Conservation (phyloP, 2,888 invertebrate species). For the Norana najaformis region DNA sequence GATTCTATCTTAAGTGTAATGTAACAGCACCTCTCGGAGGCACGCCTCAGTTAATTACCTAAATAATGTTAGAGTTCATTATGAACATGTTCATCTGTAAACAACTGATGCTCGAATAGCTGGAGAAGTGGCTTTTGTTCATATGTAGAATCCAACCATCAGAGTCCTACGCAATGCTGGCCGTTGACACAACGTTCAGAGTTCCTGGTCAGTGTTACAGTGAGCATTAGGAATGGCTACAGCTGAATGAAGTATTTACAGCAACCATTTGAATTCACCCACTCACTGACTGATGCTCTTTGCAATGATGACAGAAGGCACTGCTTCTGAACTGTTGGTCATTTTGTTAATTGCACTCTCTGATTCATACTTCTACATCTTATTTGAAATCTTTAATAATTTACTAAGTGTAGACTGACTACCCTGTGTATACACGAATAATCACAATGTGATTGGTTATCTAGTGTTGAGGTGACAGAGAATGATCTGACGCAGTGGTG, state of each 20-base stretch:
- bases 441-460: constrained; percentile 35
- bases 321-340: too few species aligned
- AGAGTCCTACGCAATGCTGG: too few species aligned
- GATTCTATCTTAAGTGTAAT: background rate
- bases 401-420: background rate
- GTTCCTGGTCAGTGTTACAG: too few species aligned
- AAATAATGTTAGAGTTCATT: background rate
- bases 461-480: constrained; percentile 41
- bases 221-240: too few species aligned
- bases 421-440: background rate
- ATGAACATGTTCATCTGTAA: background rate
- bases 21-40: background rate
- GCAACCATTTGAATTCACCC: too few species aligned
- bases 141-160: background rate
- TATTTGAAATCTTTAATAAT: too few species aligned
- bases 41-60: background rate
- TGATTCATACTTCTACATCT: too few species aligned
- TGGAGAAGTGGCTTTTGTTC: background rate
- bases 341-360: too few species aligned
- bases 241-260: too few species aligned
- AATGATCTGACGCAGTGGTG: constrained; percentile 50
- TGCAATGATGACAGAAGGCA: too few species aligned
- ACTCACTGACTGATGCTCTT: too few species aligned
- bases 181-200: too few species aligned
- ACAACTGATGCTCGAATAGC: background rate